Evolutionary conservation across 2,888 invertebrate genomes (phyloP).

Genomic region (Hermodice carunculata): DNA sequence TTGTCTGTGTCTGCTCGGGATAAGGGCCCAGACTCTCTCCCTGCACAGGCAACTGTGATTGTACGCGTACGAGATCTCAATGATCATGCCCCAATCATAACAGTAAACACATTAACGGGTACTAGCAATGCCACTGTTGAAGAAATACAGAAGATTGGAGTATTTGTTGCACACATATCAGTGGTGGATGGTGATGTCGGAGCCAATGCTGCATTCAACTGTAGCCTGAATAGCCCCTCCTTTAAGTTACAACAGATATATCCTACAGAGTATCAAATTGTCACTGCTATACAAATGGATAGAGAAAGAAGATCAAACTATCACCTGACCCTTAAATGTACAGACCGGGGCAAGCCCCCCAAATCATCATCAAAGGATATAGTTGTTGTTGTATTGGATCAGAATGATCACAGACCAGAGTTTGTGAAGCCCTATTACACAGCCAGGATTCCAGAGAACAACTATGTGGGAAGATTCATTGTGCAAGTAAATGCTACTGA

Average conservation of each 20-base stretch:
- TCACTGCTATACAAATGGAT: constrained; percentile 29
- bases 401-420: constrained; percentile 33
- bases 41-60: constrained; percentile 40
- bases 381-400: constrained; percentile 26
- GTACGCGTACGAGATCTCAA: constrained; percentile 47
- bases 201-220: constrained; percentile 30
- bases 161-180: constrained; percentile 19
- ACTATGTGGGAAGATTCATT: constrained; percentile 26
- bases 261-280: constrained; percentile 30
- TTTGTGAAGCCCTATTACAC: constrained; percentile 25
- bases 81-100: constrained; percentile 43
- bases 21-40: constrained; percentile 28
- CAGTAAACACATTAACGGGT: constrained; percentile 37
- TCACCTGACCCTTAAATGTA: constrained; percentile 26
- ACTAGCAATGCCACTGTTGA: constrained; percentile 14
- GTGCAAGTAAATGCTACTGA: constrained; percentile 36
- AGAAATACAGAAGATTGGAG: constrained; percentile 23
- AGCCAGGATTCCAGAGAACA: constrained; percentile 30
- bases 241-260: constrained; percentile 24
- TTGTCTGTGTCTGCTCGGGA: constrained; percentile 15
- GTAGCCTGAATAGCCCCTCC: constrained; percentile 25
- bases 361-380: constrained; percentile 19
- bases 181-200: constrained; percentile 35
- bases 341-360: constrained; percentile 28
- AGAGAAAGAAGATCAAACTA: constrained; percentile 29